phyloP scores from a whole-genome alignment of 2,797 vertebrate species.

The Microctenopoma steveboyesi region DNA sequence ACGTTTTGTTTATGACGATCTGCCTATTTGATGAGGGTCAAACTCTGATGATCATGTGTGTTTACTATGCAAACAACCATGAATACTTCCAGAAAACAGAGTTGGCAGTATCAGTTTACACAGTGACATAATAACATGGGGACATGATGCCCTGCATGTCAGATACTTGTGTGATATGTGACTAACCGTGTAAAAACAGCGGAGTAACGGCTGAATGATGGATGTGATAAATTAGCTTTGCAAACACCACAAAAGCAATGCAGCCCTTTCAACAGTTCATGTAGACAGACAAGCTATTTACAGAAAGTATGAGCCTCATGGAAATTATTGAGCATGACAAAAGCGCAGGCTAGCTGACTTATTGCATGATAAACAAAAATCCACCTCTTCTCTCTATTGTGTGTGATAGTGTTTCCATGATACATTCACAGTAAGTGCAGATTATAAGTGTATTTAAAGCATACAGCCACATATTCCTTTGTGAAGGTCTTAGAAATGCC shows the following conservation, averaged over 20 bases:
- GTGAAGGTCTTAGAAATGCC: not conserved
- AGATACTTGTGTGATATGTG: constrained; percentile 36
- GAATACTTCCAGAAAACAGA: constrained; percentile 62
- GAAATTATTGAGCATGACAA: constrained; percentile 38
- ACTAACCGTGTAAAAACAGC: constrained; percentile 25
- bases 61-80: constrained; percentile 67
- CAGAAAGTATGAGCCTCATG: constrained; percentile 33
- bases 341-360: constrained; percentile 37
- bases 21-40: constrained; percentile 41
- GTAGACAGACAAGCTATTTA: constrained; percentile 59
- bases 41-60: constrained; percentile 49
- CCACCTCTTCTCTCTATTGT: constrained; percentile 9
- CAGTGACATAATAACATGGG: constrained; percentile 61
- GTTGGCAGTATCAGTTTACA: constrained; percentile 69
- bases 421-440: not conserved
- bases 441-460: not conserved
- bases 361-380: constrained; percentile 43
- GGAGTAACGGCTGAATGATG: constrained; percentile 28
- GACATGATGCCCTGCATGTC: constrained; percentile 35
- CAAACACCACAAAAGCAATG: constrained; percentile 26
- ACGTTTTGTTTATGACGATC: constrained; percentile 45
- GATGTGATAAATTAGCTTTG: constrained; percentile 23
- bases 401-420: constrained; percentile 11
- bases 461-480: not conserved
- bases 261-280: constrained; percentile 13